phyloP scores from a whole-genome alignment of 2,888 invertebrate genomes.

The Melieria picta region DNA sequence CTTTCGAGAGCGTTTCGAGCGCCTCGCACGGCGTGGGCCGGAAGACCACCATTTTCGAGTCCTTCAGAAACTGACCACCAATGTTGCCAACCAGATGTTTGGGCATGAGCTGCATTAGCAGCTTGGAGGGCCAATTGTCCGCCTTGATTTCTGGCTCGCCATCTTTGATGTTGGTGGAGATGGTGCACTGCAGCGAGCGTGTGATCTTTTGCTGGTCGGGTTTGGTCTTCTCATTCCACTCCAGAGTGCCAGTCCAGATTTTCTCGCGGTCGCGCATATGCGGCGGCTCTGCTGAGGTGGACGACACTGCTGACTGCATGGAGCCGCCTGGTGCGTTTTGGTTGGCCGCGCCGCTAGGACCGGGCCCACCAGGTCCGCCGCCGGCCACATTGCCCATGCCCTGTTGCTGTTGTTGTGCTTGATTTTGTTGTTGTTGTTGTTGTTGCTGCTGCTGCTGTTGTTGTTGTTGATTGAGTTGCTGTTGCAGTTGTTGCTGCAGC shows the following conservation, averaged over 20 bases:
- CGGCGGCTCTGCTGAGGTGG: constrained; percentile 44
- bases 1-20: constrained; percentile 86
- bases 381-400: constrained; percentile 31
- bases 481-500: constrained; percentile 50
- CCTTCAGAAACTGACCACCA: constrained; percentile 87
- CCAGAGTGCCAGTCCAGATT: constrained; percentile 84
- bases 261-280: constrained; percentile 57
- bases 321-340: constrained; percentile 47
- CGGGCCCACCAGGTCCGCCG: constrained; percentile 19
- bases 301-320: constrained; percentile 51
- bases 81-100: constrained; percentile 91
- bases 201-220: constrained; percentile 81
- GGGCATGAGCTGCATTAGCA: constrained; percentile 95
- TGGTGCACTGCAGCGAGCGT: constrained; percentile 80
- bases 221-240: constrained; percentile 94
- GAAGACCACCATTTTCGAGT: constrained; percentile 92
- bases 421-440: constrained; percentile 60
- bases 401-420: constrained; percentile 50
- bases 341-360: constrained; percentile 15
- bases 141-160: constrained; percentile 93
- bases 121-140: constrained; percentile 90
- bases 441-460: constrained; percentile 56
- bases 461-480: constrained; percentile 52
- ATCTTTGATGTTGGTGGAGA: constrained; percentile 76
- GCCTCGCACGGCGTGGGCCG: constrained; percentile 88